phyloP scores from a whole-genome alignment of 2,797 vertebrate species.

The Cuniculus paca region DNA sequence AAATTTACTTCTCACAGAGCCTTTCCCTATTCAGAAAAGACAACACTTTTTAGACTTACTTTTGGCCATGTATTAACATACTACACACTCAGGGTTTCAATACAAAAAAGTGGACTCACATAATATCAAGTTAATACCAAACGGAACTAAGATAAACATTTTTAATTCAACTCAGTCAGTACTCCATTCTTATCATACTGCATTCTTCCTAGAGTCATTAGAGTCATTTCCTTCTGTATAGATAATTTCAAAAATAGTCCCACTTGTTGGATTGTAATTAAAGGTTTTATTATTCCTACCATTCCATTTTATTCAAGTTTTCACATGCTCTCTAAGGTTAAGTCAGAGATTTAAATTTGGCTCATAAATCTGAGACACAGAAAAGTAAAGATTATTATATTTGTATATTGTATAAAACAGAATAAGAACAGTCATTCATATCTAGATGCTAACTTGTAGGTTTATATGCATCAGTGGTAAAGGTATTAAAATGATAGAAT shows the following conservation, averaged over 20 bases:
- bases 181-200: background rate
- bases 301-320: conserved; percentile 42
- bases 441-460: background rate
- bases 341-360: background rate
- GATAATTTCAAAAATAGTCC: conserved; percentile 42
- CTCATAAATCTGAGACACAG: background rate
- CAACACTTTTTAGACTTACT: background rate
- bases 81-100: background rate
- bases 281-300: background rate
- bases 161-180: background rate
- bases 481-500: conserved; percentile 53
- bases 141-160: background rate
- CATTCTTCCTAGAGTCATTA: background rate
- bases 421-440: background rate
- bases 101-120: background rate
- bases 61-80: background rate
- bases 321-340: background rate
- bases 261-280: background rate
- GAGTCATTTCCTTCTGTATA: conserved; percentile 2
- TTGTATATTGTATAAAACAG: background rate
- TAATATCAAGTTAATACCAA: background rate
- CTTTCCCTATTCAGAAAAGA: background rate
- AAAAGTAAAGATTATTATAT: background rate
- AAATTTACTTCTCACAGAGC: background rate
- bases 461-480: background rate